These are phyloP conservation scores for Piaya cayana DNA, from an alignment of 2,113 vertebrate species.

Conservation along the genomic window DNA sequence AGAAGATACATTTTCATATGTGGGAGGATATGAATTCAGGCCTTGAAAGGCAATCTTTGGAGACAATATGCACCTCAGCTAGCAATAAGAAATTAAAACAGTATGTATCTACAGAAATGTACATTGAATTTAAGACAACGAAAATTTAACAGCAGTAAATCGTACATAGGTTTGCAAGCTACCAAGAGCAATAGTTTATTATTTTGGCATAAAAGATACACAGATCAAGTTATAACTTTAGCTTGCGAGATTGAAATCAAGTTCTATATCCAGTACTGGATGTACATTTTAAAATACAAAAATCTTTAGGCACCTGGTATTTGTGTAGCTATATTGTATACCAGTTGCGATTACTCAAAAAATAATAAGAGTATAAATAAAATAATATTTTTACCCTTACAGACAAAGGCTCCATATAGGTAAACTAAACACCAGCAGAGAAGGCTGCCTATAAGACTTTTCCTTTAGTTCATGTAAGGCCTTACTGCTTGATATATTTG, in stretches of 20 bases:
- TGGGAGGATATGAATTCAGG: background rate
- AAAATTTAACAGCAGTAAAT: slow-evolving; percentile 9
- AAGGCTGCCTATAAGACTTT: slow-evolving; percentile 10
- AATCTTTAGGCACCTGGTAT: background rate
- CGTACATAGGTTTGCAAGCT: background rate
- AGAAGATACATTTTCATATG: background rate
- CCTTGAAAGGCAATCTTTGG: background rate
- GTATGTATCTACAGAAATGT: background rate
- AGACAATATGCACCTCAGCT: background rate
- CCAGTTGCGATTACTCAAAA: slow-evolving; percentile 26
- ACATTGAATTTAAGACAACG: background rate
- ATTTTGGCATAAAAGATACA: slow-evolving; percentile 51
- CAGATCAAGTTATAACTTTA: slow-evolving; percentile 16
- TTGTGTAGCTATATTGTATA: slow-evolving; percentile 9
- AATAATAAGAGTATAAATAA: slow-evolving; percentile 33
- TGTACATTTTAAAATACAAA: background rate
- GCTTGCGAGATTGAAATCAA: slow-evolving; percentile 18
- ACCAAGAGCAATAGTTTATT: slow-evolving; percentile 57
- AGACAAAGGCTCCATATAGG: background rate
- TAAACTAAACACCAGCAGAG: slow-evolving; percentile 7
- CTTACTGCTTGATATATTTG: slow-evolving; percentile 19
- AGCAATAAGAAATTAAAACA: background rate
- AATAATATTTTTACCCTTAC: slow-evolving; percentile 54
- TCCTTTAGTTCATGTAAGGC: background rate
- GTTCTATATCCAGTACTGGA: background rate